Conservation (phyloP, 2,888 invertebrate genomes). For the Lasioglossum malachurum region DNA sequence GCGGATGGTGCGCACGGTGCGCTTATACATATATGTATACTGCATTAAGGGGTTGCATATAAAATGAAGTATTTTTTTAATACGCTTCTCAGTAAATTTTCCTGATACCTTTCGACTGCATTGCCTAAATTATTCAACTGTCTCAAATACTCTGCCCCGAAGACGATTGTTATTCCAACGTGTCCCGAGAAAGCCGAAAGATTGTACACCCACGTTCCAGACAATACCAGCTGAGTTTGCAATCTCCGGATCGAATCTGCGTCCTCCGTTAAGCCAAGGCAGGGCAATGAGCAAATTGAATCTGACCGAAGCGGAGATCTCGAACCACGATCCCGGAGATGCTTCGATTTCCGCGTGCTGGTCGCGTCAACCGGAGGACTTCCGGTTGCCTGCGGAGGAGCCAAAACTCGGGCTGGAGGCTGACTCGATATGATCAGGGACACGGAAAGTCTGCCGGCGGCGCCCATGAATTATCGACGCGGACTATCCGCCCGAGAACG, state of each 20-base stretch:
- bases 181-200: not conserved
- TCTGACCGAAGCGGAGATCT: not conserved
- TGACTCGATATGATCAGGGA: constrained; percentile 36
- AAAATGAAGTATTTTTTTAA: no score
- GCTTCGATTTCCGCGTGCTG: constrained; percentile 58
- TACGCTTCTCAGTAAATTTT: no score
- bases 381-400: constrained; percentile 36
- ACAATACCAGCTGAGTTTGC: not conserved
- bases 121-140: no score
- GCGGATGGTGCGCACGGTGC: not conserved
- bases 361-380: constrained; percentile 49
- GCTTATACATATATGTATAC: not conserved
- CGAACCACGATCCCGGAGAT: constrained; percentile 43
- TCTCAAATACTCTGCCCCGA: no score
- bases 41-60: not conserved
- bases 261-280: not conserved
- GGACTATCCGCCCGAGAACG: constrained; percentile 72
- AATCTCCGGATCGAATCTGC: not conserved
- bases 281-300: not conserved
- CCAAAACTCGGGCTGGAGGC: constrained; percentile 35
- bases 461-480: constrained; percentile 73
- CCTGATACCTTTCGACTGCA: no score
- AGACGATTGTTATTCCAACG: no score
- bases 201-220: not conserved
- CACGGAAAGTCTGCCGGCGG: constrained; percentile 27